Base-by-base conservation (phyloP, 2,888 invertebrate species). In the Aleiodes testaceus region DNA sequence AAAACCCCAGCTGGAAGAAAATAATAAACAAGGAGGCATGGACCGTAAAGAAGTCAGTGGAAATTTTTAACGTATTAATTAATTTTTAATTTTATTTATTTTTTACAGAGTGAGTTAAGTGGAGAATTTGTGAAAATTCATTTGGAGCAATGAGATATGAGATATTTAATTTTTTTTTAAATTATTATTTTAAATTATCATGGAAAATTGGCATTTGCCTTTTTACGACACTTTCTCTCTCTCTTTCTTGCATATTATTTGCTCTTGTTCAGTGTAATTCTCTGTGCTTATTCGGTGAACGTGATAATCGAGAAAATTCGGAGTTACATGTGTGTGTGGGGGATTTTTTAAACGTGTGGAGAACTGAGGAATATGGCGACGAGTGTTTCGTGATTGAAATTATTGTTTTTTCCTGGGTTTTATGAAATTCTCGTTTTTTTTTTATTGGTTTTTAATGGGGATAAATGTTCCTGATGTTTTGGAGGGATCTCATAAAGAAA, bases 1-100 rank as follows among this genome's bases (percentile, higher is more conserved):
- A 73, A 63, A 63, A 63, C 45, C 63, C 91, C 90, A 90, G 90
- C 89, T 89, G 90, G 89, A 45, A 63, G 47, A 90, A 90, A 90
- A 90, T 89, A 90, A 89, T 89, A 90, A 63, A 89, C 89, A 89
- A 88, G 86, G 88, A 87, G 88, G 88, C 89, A 88, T 89, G 89
- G 89, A 87, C 87, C 86, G 63, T 45, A 18, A 45, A 47, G n/a
- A 45, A 63, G 45, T 63, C n/a, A n/a, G 22, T 63, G 45, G 18
- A 52, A 52, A 44, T 61, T n/a, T n/a, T n/a, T n/a, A n/a, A n/a
- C n/a, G n/a, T n/a, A n/a, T n/a, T n/a, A n/a, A n/a, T n/a, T n/a
- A n/a, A n/a, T 63, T 22, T n/a, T 55, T 42, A 16, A 12, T 59
- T 42, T 12, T 5, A 59, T 16, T 14, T 12, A 22, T 26, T 12